These are phyloP conservation scores for Eueides isabella DNA, from an alignment of 1,140 invertebrate species.

Conservation along the genomic window DNA sequence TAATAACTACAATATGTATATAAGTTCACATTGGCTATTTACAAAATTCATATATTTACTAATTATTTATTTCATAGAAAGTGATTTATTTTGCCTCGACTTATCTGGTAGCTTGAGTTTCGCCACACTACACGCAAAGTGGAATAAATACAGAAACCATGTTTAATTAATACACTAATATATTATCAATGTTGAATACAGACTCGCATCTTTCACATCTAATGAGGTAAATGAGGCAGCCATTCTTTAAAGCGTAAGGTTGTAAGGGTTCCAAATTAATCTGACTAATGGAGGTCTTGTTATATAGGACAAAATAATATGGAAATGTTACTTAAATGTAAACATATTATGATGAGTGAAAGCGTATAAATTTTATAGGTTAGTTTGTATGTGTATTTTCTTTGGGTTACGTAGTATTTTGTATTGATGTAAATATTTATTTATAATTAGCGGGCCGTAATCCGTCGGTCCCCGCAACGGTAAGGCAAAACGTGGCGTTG, in stretches of 20 bases:
- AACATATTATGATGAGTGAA: background rate
- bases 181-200: background rate
- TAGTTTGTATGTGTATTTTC: background rate
- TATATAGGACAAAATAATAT: background rate
- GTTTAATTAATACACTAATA: background rate
- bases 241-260: constrained; percentile 13
- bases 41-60: no score
- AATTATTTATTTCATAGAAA: no score
- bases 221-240: constrained; percentile 15
- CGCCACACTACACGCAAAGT: no score
- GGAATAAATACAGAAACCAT: no score
- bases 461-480: no score
- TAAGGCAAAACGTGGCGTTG: no score
- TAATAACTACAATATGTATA: no score
- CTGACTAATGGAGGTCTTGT: constrained; percentile 1
- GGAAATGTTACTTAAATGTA: background rate
- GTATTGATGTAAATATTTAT: background rate
- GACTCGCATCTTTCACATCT: background rate
- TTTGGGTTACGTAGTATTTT: background rate
- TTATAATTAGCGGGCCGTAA: no score
- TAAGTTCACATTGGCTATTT: no score
- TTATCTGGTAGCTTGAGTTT: no score
- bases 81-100: no score
- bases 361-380: background rate
- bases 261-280: constrained; percentile 12